A percentile compares a stretch with the other conserved stretches of the same genome.
phyloP scores from a whole-genome alignment of 2,888 invertebrate genomes.

The Onthophagus sagittarius region DNA sequence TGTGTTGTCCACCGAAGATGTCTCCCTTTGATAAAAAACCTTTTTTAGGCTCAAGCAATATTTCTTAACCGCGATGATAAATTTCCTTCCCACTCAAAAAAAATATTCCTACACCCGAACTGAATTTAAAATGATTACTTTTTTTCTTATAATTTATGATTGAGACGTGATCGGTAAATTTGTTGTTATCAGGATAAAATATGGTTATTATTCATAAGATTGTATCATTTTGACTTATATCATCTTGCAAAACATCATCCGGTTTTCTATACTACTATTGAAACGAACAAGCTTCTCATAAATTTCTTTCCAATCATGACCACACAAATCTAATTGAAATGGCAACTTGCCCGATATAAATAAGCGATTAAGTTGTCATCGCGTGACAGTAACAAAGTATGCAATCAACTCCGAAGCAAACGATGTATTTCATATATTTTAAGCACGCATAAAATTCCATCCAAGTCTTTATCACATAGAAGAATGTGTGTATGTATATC shows the following conservation, averaged over 20 bases:
- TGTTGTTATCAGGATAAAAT: background rate
- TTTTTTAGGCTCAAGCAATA: background rate
- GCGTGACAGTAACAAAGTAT: constrained; percentile 1
- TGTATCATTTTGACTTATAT: background rate
- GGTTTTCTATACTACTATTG: background rate
- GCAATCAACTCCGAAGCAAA: background rate
- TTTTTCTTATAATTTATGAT: background rate
- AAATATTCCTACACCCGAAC: background rate
- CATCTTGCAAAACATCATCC: background rate
- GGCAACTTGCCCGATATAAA: background rate
- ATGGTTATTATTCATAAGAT: background rate
- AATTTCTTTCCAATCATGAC: background rate
- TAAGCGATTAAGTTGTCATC: constrained; percentile 5
- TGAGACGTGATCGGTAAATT: background rate
- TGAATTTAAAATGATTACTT: background rate
- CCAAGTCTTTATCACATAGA: background rate
- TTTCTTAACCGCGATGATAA: constrained; percentile 1
- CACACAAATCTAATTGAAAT: background rate
- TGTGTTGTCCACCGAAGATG: constrained; percentile 8
- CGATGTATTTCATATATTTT: background rate
- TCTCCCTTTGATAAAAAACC: constrained; percentile 10
- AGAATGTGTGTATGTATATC: background rate
- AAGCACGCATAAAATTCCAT: background rate
- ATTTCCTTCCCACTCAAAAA: background rate
- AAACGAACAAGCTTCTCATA: background rate